Conservation (phyloP, 2,113 vertebrate genomes). For the Terrapene triunguis region DNA sequence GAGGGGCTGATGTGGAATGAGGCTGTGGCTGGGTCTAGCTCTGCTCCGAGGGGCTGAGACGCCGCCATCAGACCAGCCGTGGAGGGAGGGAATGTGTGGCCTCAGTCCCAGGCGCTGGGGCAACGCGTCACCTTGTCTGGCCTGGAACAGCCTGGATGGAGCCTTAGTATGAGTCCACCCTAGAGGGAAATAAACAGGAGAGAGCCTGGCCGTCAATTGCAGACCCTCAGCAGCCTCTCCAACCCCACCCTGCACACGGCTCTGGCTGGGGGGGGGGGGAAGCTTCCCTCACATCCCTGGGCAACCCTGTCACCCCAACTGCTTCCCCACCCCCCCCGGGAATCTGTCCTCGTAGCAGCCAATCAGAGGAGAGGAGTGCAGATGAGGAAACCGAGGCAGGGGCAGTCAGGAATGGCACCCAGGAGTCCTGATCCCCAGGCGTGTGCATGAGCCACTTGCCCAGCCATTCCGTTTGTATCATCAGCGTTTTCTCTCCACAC, state of each 20-base stretch:
- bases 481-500: not conserved
- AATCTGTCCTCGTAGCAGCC: not conserved
- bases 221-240: not conserved
- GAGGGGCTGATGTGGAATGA: not conserved
- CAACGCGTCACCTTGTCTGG: fast-evolving
- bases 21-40: not conserved
- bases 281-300: not conserved
- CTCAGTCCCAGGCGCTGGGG: not conserved
- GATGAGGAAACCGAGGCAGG: not conserved
- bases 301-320: not conserved
- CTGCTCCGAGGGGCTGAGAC: not conserved
- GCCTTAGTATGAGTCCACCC: conserved; percentile 40
- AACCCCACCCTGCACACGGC: not conserved
- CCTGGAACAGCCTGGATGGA: not conserved
- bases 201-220: fast-evolving
- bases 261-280: not conserved
- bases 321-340: not conserved
- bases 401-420: not conserved
- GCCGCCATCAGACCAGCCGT: not conserved
- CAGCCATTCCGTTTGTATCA: not conserved
- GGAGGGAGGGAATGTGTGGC: not conserved
- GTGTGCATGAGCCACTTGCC: not conserved
- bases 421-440: not conserved
- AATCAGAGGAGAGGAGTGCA: too few species aligned
- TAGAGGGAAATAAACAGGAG: not conserved